Evolutionary conservation across 2,888 invertebrate species (phyloP), one percentile per base, ranked within the genome.

Genomic region (Protonemura montana): DNA sequence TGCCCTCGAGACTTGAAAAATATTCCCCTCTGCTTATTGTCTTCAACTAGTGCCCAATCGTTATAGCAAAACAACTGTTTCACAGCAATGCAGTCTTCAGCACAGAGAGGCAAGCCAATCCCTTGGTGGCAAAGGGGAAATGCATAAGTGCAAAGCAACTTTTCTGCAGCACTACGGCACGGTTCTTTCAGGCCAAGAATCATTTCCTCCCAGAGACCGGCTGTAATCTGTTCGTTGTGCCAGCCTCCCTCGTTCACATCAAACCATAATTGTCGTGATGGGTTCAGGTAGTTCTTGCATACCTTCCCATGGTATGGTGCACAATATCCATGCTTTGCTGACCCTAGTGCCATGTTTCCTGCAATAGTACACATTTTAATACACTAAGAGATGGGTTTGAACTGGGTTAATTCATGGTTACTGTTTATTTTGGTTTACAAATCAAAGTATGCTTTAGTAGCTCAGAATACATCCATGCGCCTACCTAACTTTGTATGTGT

Each of bases 41-140:
- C 97, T 91, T 98, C 97, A 86, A 98, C 95, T 87, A 97, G 92
- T 29, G 96, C 96, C 98, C 98, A 98, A 90, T 98, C 97, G 90
- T 96, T 97, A 91, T 96, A 97, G 91, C 98, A 99, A 92, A 98
- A 97, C 90, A 97, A 94, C 91, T 96, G 95, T 90, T 96, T 95
- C 30, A 98, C 96, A 86, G 98, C 98, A 90, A 96, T 94, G 91
- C 98, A 99, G 91, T 98, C 98, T 93, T 98, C 98, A 90, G 97
- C 96, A 91, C 98, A 98, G 5, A 98, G 92, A 3, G 97, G 97
- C 87, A 97, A 92, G 85, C 94, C 95, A 21, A 2, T 13, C 16
- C 13, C 6, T 89, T 94, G 92, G 87, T 95, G 93, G 90, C 98
- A 98, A 90, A 95, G 95, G 0, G 98, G 98, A 92, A 98, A 98